These are phyloP conservation scores for Gobio gobio DNA, from an alignment of 2,113 vertebrate genomes.

Conservation along the genomic window DNA sequence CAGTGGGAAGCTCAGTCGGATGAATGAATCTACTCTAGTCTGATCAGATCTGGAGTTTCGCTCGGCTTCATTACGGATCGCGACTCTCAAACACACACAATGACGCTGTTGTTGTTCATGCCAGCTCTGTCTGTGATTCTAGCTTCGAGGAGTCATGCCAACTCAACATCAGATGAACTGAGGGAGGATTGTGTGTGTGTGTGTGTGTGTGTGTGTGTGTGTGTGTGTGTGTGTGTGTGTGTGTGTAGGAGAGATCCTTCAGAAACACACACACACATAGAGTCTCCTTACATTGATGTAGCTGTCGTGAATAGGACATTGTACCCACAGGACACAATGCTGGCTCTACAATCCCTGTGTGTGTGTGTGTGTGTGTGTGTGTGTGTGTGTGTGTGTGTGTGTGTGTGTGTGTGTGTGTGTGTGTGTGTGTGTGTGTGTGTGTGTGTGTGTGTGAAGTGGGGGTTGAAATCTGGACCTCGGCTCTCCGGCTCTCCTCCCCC, in stretches of 20 bases:
- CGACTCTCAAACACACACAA: background rate
- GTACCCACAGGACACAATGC: constrained; percentile 68
- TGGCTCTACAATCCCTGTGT: constrained; percentile 60
- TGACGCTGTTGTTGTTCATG: background rate
- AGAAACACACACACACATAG: constrained; percentile 43
- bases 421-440: too few relatives aligned
- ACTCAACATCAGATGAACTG: background rate
- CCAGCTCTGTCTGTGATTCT: background rate
- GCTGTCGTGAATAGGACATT: constrained; percentile 74
- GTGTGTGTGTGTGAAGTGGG: too few relatives aligned
- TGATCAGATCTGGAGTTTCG: background rate
- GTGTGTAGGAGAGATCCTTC: too few relatives aligned
- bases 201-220: too few relatives aligned
- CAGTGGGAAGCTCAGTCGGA: background rate
- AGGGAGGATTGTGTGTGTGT: too few relatives aligned
- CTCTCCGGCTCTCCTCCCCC: too few relatives aligned
- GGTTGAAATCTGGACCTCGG: constrained; percentile 51
- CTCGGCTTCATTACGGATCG: too few relatives aligned
- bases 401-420: too few relatives aligned
- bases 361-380: background rate
- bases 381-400: constrained; percentile 24
- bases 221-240: too few relatives aligned
- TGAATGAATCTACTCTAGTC: background rate
- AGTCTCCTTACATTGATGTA: constrained; percentile 42
- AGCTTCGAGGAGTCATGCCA: background rate